Conservation (phyloP, 2,113 vertebrate species). For the Rhagologus leucostigma region DNA sequence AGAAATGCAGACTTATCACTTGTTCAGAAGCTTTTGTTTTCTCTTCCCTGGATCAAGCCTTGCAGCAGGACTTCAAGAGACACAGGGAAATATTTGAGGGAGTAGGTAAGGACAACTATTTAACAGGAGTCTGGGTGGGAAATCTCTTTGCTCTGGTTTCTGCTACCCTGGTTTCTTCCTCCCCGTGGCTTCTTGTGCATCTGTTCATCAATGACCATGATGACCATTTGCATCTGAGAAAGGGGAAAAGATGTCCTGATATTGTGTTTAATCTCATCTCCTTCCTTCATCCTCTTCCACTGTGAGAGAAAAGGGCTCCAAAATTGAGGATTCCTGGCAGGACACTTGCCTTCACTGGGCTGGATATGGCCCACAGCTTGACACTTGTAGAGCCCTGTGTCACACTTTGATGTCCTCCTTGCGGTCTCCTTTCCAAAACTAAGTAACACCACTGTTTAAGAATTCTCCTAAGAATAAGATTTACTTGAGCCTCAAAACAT, state of each 20-base stretch:
- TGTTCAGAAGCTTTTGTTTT: neutral
- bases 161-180: neutral
- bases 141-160: neutral
- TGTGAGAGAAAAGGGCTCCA: neutral
- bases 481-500: neutral
- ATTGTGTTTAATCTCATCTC: neutral
- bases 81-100: neutral
- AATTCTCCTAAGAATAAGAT: neutral
- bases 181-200: neutral
- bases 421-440: neutral
- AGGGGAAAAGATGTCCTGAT: neutral
- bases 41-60: neutral
- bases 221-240: neutral
- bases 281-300: neutral
- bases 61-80: neutral
- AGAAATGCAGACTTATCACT: neutral
- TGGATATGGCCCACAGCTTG: neutral
- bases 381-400: neutral
- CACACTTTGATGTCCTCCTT: neutral
- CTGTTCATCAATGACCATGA: neutral
- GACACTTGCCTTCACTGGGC: neutral
- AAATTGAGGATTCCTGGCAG: neutral
- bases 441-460: neutral
- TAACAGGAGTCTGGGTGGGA: neutral
- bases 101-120: neutral